Evolutionary conservation across 2,888 invertebrate species (phyloP).

Genomic region (Dasysyrphus albostriatus): DNA sequence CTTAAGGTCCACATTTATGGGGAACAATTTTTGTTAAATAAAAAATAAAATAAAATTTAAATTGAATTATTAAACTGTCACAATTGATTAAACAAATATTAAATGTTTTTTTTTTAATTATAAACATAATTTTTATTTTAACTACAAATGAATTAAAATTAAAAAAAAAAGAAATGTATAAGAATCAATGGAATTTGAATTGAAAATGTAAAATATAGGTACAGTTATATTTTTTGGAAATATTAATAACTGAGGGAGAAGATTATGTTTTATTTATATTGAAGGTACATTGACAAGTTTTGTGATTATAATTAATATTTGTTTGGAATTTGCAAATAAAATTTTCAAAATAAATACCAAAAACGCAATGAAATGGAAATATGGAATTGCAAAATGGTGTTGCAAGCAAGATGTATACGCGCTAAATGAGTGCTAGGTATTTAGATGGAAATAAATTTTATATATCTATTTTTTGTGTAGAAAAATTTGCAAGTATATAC

Average conservation of each 20-base stretch:
- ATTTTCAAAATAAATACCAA: conserved; percentile 32
- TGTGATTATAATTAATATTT: conserved; percentile 46
- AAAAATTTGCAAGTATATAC: not conserved
- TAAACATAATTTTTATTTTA: conserved; percentile 9
- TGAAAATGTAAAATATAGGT: conserved; percentile 42
- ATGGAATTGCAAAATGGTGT: conserved; percentile 29
- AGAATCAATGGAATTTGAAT: conserved; percentile 56
- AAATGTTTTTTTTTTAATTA: conserved; percentile 38
- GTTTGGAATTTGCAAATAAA: conserved; percentile 50
- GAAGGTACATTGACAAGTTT: conserved; percentile 38
- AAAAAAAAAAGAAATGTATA: conserved; percentile 39
- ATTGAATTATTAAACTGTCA: conserved; percentile 58
- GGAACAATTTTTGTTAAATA: conserved; percentile 67
- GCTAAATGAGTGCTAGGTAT: conserved; percentile 21
- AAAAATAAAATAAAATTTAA: conserved; percentile 27
- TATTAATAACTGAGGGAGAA: conserved; percentile 54
- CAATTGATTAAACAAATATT: conserved; percentile 31
- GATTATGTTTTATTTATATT: conserved; percentile 44
- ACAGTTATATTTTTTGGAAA: conserved; percentile 7
- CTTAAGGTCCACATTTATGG: conserved; percentile 73
- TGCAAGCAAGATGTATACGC: conserved; percentile 27
- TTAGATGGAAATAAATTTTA: not conserved
- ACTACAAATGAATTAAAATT: conserved; percentile 41
- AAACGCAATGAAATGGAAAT: conserved; percentile 61
- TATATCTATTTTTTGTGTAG: not conserved